Evolutionary conservation across 2,888 invertebrate species (phyloP), one percentile per base, ranked within the genome.

Genomic region (Caenorhabditis sp.): DNA sequence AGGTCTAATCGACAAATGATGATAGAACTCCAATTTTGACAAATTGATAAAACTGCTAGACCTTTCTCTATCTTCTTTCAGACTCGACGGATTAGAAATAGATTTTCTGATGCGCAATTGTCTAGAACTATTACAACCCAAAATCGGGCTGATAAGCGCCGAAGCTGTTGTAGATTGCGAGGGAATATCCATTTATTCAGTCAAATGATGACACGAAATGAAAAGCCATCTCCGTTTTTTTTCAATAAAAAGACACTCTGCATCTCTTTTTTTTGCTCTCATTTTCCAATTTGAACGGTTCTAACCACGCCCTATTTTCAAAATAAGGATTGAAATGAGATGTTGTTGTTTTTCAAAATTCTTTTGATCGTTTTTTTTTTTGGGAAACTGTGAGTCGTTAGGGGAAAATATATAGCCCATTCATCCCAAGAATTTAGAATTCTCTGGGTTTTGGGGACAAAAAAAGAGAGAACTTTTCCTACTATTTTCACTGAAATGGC

Each of bases 61-160:
- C n/a, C 62, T 60, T 26, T 58, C 27, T 19, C 31, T 26, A 1
- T 62, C 17, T 24, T 64, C 58, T 17, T 58, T 58, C 1, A 72
- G 36, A 58, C 72, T 72, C 1, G 72, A 72, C 5, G 72, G 72
- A 27, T 73, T 73, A 6, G 73, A 73, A 12, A 73, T 66, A 10
- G 73, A 73, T 27, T 73, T 73, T 57, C 68, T 68, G 51, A 72
- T 72, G 50, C 62, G 57, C 26, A 72, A 50, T 50, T 62, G 70
- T 4, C 21, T 51, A 51, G 61, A 58, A 53, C 50, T 57, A 64
- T 62, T 66, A 31, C 60, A 31, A 31, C 31, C 10, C 10, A 4
- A 62, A 54, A 72, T 64, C 36, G 72, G 72, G 49, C 72, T 72
- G 59, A 72, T 72, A 27, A 72, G 67, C 19, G 64, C 67, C 43